phyloP scores from a whole-genome alignment of 1,140 invertebrate genomes.

The Dermatophagoides farinae region DNA sequence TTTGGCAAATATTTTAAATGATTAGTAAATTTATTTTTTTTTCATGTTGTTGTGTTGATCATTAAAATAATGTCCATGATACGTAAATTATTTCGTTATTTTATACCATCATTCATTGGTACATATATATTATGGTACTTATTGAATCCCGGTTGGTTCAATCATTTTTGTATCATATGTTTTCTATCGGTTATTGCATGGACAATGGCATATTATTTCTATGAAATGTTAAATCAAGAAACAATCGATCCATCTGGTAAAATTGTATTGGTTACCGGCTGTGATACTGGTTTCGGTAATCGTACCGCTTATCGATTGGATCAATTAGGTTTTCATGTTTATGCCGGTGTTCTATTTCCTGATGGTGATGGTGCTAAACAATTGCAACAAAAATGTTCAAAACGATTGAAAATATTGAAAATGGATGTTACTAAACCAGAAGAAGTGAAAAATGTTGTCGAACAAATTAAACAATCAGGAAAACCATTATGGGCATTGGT shows the following conservation, averaged over 20 bases:
- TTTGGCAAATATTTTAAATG: no score
- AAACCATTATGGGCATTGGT: conserved; percentile 59
- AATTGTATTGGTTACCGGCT: conserved; percentile 26
- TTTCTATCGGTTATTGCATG: not conserved
- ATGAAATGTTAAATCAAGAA: not conserved
- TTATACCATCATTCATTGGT: no score
- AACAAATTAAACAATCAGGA: not conserved
- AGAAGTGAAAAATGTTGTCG: conserved; percentile 8
- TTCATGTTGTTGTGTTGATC: no score
- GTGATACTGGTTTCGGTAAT: conserved; percentile 31
- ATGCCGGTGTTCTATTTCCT: conserved; percentile 30
- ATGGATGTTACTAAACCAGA: conserved; percentile 27
- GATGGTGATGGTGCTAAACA: conserved; percentile 23
- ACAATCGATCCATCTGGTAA: not conserved
- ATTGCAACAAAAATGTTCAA: conserved; percentile 15
- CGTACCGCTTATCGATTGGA: conserved; percentile 26
- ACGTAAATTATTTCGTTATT: no score
- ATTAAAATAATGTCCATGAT: no score
- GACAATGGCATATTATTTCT: not conserved
- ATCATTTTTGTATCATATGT: not conserved
- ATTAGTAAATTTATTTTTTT: no score
- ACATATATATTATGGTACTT: no score
- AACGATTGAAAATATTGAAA: conserved; percentile 19
- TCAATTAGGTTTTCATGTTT: conserved; percentile 26
- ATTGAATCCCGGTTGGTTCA: not conserved